Evolutionary conservation across 1,140 invertebrate species (phyloP), one percentile per base, ranked within the genome.

Genomic region (Linepithema humile): DNA sequence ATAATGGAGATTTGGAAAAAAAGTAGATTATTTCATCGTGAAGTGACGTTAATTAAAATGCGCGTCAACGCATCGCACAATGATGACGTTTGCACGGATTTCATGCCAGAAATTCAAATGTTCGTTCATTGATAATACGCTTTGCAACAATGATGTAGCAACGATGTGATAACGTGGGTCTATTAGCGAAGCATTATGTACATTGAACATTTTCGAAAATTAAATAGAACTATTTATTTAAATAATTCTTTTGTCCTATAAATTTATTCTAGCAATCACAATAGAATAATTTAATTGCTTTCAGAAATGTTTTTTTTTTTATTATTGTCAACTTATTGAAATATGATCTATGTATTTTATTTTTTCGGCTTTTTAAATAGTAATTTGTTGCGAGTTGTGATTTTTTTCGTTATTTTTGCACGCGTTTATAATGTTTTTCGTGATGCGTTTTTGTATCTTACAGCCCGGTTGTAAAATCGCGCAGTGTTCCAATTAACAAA

Each of bases 21-120:
- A 43, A 70, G 50, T 43, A 57, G 48, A 80, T 80, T 70, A 80
- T 80, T 40, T 69, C 26, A n/a, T 69, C 26, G 48, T 35, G 15
- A 70, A 55, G 64, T 70, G 75, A 70, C 75, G 35, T 70, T 80
- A 80, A 80, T 80, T 80, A 80, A 80, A 80, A 57, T 43, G 26
- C 20, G 50, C 64, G 48, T 80, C 75, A 80, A 70, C 64, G 75
- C 70, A 35, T 23, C 65, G 23, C 43, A 10, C 38, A 23, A 59
- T n/a, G n/a, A n/a, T 43, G 64, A 45, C 74, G 26, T 69, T 78
- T 17, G 23, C 45, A 23, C 10, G 62, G 32, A 53, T 78, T 78
- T 78, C 17, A 55, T 55, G 40, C 35, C 15, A 20, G 48, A 69
- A 69, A 69, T 53, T 55, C 35, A 23, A 69, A 70, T 9, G 29